Percentiles rank a stretch among this genome's conserved stretches.
Conservation (phyloP, 1,140 invertebrate genomes). For the Hyles euphorbiae region DNA sequence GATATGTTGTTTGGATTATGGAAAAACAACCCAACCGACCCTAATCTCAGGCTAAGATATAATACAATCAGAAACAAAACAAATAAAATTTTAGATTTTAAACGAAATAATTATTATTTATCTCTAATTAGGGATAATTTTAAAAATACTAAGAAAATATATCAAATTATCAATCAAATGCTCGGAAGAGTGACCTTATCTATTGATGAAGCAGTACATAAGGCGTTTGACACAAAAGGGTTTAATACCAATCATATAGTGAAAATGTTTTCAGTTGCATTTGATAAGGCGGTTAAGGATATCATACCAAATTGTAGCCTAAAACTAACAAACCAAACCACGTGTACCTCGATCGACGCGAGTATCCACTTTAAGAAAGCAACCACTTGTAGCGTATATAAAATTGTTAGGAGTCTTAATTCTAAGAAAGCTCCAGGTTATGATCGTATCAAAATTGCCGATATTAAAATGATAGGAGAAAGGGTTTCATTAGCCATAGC, state of each 20-base stretch:
- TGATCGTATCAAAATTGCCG: conserved; percentile 22
- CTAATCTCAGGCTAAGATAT: conserved; percentile 23
- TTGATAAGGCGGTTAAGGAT: too few species aligned
- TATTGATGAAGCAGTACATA: conserved; percentile 16
- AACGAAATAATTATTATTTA: conserved; percentile 28
- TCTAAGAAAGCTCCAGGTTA: conserved; percentile 24
- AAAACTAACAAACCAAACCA: conserved; percentile 11
- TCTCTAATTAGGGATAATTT: conserved; percentile 28
- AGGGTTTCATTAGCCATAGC: conserved; percentile 16
- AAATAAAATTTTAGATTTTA: conserved; percentile 28
- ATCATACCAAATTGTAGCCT: conserved; percentile 18
- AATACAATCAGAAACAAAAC: conserved; percentile 35
- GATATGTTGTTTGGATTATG: conserved; percentile 25
- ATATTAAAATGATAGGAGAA: conserved; percentile 18
- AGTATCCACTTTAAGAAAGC: conserved; percentile 30
- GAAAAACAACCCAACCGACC: conserved; percentile 23
- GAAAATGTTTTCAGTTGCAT: too few species aligned
- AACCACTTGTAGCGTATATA: conserved; percentile 14
- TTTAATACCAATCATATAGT: too few species aligned
- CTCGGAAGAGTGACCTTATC: conserved; percentile 25
- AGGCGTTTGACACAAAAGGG: too few species aligned
- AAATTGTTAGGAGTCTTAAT: conserved; percentile 26
- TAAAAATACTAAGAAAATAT: conserved; percentile 27
- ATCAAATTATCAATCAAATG: conserved; percentile 32
- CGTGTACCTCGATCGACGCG: conserved; percentile 8